Evolutionary conservation across 2,797 vertebrate species (phyloP), one percentile per base, ranked within the genome.

Genomic region (Sebastes oblongus): DNA sequence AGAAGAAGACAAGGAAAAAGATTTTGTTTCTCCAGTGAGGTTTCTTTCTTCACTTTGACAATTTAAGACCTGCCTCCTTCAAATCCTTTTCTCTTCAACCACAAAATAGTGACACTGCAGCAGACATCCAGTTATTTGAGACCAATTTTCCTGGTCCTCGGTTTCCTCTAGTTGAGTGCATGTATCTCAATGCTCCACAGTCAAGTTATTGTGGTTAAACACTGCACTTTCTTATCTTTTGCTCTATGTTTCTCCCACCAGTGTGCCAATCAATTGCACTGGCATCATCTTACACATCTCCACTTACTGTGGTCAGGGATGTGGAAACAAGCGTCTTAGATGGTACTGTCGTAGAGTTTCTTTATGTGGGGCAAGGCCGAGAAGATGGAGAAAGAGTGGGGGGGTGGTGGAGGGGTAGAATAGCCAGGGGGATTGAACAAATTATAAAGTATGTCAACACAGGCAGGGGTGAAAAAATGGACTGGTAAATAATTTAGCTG

Each of bases 361-460:
- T 86, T 71, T 71, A 76, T 85, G 75, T 73, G 81, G 86, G 75
- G 56, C 79, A 86, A 75, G 39, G 64, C 64, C 13, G 20, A 68
- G 52, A 68, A 69, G 70, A 84, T 32, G 61, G 82, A 79, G 71
- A 10, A 34, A 75, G 61, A 73, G 52, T 16, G 13, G 22, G 70
- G 39, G 29, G 42, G 24, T 11, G 66, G 30, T 20, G 58, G 46
- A 54, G 75, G 30, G 30, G 36, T 46, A 78, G 81, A 72, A 75
- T 61, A 39, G 75, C 75, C 84, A 82, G 55, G 81, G 85, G 85
- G 68, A 93, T 88, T 25, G 46, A 83, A 86, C 86, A 87, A 90
- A 92, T 90, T 85, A 93, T 78, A 91, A 92, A 92, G 88, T 89
- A 85, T 91, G 88, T 89, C 90, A 94, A 91, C 87, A 91, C 71